Evolutionary conservation across 1,140 invertebrate species (phyloP).

Genomic region (Drosophila prosaltans): DNA sequence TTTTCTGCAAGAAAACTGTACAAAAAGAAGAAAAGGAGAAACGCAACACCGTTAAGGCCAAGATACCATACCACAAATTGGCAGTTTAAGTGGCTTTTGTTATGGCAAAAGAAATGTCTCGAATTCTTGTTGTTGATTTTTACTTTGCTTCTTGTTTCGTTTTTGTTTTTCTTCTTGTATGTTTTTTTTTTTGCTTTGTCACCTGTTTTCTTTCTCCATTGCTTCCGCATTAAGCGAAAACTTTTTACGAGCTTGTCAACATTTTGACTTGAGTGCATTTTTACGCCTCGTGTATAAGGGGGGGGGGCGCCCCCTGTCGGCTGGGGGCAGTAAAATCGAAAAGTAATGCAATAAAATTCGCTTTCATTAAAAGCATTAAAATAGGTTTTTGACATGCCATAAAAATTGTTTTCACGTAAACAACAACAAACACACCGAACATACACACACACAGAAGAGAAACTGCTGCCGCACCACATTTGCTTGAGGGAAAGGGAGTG

Average conservation of each 20-base stretch:
- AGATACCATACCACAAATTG: constrained; percentile 54
- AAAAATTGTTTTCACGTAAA: constrained; percentile 81
- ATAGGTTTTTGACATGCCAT: constrained; percentile 81
- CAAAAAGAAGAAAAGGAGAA: background rate
- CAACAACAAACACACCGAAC: background rate
- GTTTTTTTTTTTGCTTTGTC: constrained; percentile 62
- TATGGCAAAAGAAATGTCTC: constrained; percentile 20
- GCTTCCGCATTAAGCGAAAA: constrained; percentile 13
- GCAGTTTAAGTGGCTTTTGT: constrained; percentile 75
- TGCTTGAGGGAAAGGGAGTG: background rate
- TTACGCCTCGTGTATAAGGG: constrained; percentile 50
- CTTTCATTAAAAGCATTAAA: constrained; percentile 82
- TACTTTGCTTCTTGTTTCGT: constrained; percentile 9
- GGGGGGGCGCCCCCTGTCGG: background rate
- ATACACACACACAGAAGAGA: constrained; percentile 37
- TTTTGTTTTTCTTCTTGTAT: constrained; percentile 46
- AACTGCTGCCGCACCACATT: constrained; percentile 69
- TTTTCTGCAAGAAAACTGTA: constrained; percentile 26
- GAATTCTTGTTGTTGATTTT: background rate
- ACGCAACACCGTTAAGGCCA: background rate
- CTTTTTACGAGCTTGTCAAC: constrained; percentile 77
- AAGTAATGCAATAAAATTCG: constrained; percentile 81
- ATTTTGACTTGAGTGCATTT: constrained; percentile 79
- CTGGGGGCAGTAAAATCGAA: constrained; percentile 70
- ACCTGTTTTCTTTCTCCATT: constrained; percentile 59